phyloP scores from a whole-genome alignment of 2,113 vertebrate species.

The Cepphus grylle region DNA sequence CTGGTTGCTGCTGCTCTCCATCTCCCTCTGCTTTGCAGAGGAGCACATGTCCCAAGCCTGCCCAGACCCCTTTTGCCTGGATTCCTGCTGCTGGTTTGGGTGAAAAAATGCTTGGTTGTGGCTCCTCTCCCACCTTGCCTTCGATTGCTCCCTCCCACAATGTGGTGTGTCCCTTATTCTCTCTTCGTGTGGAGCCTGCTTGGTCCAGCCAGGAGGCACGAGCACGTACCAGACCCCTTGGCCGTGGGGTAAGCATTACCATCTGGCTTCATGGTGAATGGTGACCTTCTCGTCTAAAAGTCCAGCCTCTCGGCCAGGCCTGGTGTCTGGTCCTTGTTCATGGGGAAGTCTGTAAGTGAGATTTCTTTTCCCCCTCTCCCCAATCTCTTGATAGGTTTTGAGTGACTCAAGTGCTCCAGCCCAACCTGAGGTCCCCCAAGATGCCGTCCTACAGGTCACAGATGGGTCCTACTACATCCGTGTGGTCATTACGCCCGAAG shows the following conservation, averaged over 20 bases:
- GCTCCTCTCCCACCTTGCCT: not conserved
- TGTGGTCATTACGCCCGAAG: not conserved
- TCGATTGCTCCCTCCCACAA: not conserved
- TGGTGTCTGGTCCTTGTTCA: not conserved
- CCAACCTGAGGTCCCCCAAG: not conserved
- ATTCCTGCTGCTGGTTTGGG: not conserved
- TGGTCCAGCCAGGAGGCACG: not conserved
- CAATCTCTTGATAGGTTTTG: constrained; percentile 29
- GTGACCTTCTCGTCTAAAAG: not conserved
- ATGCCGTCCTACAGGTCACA: constrained; percentile 35
- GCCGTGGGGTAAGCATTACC: not conserved
- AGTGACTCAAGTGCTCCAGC: not conserved
- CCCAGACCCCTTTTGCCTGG: not conserved
- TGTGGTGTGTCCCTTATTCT: not conserved
- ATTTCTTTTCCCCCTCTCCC: not conserved
- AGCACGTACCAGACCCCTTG: not conserved
- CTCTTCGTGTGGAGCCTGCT: not conserved
- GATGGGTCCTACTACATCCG: constrained; percentile 59
- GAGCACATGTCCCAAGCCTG: not conserved
- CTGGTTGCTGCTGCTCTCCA: not conserved
- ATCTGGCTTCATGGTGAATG: not conserved
- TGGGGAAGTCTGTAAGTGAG: not conserved
- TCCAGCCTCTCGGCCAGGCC: too few relatives aligned
- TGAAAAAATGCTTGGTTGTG: not conserved
- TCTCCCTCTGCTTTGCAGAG: not conserved